These are phyloP conservation scores for Danio albolineatus DNA, from an alignment of 2,797 vertebrate genomes.

Conservation along the genomic window DNA sequence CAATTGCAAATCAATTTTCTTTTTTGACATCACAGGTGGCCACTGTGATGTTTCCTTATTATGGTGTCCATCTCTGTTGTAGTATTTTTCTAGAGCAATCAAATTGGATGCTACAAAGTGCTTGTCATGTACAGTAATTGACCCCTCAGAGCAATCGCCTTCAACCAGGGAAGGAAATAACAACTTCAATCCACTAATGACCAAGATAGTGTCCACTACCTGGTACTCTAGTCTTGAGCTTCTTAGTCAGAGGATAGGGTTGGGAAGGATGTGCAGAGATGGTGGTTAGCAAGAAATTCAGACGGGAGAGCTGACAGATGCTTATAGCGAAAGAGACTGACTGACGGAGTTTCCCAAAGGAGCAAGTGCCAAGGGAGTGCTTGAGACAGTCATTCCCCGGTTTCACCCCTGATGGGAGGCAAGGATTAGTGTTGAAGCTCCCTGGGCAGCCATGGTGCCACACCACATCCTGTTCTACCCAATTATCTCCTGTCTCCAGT, in stretches of 20 bases:
- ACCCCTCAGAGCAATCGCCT: slow-evolving; percentile 33
- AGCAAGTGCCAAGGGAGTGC: slow-evolving; percentile 42
- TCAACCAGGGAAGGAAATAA: slow-evolving; percentile 7
- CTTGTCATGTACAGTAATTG: slow-evolving; percentile 53
- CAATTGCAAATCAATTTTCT: too few relatives aligned
- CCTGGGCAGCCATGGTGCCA: slow-evolving; percentile 55
- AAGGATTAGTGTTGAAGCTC: slow-evolving; percentile 59
- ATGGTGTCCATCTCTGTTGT: not conserved
- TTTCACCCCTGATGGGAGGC: slow-evolving; percentile 55
- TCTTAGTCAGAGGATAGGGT: slow-evolving; percentile 11
- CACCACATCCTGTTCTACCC: slow-evolving; percentile 56
- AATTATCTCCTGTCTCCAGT: slow-evolving; percentile 65
- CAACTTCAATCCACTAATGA: not conserved
- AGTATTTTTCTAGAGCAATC: slow-evolving; percentile 49
- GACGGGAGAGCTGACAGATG: slow-evolving; percentile 8
- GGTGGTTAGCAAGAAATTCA: slow-evolving; percentile 9
- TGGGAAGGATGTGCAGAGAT: slow-evolving; percentile 13
- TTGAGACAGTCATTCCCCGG: slow-evolving; percentile 57
- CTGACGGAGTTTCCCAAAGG: slow-evolving; percentile 37
- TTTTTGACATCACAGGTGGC: too few relatives aligned
- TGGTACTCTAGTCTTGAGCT: slow-evolving; percentile 21
- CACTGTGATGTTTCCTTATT: too few relatives aligned
- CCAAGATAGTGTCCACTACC: not conserved
- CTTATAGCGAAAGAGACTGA: slow-evolving; percentile 26
- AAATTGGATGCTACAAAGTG: slow-evolving; percentile 49